Base-by-base conservation (phyloP, 2,888 invertebrate genomes). In the Diadegma fenestrale region DNA sequence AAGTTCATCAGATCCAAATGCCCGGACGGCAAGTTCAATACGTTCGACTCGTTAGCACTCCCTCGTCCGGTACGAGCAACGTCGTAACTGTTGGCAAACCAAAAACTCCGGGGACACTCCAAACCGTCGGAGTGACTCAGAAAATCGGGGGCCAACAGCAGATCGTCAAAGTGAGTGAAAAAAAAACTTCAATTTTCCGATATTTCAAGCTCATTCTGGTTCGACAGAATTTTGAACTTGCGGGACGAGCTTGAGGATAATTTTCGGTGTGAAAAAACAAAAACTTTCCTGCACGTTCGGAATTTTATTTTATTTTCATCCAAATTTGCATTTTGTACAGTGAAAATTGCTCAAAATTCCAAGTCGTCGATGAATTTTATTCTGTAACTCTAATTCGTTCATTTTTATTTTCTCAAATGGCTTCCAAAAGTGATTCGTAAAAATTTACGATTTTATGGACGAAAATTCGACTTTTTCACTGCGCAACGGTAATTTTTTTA, bases 21-120 rank as follows among this genome's bases (percentile, higher is more conserved):
- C 96, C 96, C 1, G 96, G 96, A 17, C 96, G 96, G 94, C 96
- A 96, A 88, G 95, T 97, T 85, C 97, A 97, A 91, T 97, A 96
- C 91, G 96, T 97, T 19, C 95, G 97, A 87, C 94, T 97, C 86
- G 96, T 97, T 43, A 96, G 96, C 66, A 95, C 95, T 72, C 92
- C 95, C 19, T 93, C 93, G 17, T 93, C 94, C 37, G 90, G 93
- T 45, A 91, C 94, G 72, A 92, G 92, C 51, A 92, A 94, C 80
- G 94, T 94, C 43, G 90, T 93, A 58, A 93, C 93, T 14, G 92
- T 92, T 51, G 93, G 93, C 26, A 94, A 94, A 89, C 89, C 93
- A 33, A 94, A 94, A 80, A 86, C 91, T 37, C 90, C 91, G 78
- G 87, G 90, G 10, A 90, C 91, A 12, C 90, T 93, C 43, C 93